Conservation (phyloP, 2,888 invertebrate species). For the Epirrhoe alternata region DNA sequence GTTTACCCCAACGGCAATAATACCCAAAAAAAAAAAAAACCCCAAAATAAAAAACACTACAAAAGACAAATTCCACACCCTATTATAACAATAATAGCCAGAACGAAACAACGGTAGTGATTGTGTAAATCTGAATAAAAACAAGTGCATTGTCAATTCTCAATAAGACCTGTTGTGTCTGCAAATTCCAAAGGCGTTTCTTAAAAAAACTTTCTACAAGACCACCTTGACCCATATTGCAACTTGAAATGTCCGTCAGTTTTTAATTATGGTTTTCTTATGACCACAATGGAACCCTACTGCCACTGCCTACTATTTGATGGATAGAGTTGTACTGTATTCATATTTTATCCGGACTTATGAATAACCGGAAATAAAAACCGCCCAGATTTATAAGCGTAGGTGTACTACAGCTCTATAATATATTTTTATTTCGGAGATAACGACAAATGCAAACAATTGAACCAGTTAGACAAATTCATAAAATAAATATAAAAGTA, state of each 20-base stretch:
- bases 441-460: too few species aligned
- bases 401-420: too few species aligned
- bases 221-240: constrained; percentile 39
- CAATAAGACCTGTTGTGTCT: neutral
- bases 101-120: neutral
- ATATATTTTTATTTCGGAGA: too few species aligned
- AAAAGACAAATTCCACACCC: neutral
- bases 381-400: neutral
- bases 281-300: constrained; percentile 47
- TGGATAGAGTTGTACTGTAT: constrained; percentile 22
- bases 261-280: constrained; percentile 48
- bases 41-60: too few species aligned
- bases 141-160: neutral
- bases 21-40: too few species aligned
- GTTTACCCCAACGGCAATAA: too few species aligned
- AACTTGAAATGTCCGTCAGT: constrained; percentile 32
- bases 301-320: constrained; percentile 44
- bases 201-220: constrained; percentile 33
- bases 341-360: neutral
- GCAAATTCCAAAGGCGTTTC: constrained; percentile 25
- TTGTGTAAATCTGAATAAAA: neutral
- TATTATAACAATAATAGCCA: neutral
- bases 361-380: neutral
- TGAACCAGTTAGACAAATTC: too few species aligned
- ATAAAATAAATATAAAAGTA: too few species aligned